phyloP scores from a whole-genome alignment of 2,797 vertebrate species.

The Mus spretus region DNA sequence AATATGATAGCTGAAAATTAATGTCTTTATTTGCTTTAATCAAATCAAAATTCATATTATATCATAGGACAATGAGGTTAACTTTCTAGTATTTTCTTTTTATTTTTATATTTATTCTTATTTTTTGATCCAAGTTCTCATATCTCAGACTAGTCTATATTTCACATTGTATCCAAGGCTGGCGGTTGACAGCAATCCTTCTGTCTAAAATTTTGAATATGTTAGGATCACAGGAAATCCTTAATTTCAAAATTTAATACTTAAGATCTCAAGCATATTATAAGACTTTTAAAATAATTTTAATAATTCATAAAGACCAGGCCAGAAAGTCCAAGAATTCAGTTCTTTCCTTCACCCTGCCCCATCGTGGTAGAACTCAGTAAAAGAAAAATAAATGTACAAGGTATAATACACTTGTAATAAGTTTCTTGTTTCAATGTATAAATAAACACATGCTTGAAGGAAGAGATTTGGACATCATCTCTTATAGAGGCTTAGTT shows the following conservation, averaged over 20 bases:
- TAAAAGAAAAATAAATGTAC: slow-evolving; percentile 41
- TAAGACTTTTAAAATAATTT: slow-evolving; percentile 2
- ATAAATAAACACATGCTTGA: slow-evolving; percentile 51
- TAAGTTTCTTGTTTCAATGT: slow-evolving; percentile 31
- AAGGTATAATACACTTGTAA: slow-evolving; percentile 22
- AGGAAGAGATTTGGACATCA: neutral
- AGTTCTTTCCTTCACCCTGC: neutral
- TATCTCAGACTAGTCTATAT: neutral
- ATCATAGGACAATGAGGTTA: neutral
- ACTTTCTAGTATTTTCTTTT: neutral
- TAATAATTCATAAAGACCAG: neutral
- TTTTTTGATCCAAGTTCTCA: neutral
- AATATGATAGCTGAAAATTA: neutral
- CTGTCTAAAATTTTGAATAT: neutral
- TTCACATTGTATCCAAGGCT: neutral
- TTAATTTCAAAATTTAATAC: slow-evolving; percentile 38
- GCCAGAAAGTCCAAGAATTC: neutral
- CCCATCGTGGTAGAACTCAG: neutral
- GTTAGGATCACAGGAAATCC: neutral
- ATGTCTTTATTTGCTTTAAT: neutral
- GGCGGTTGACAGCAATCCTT: neutral
- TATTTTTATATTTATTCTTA: neutral
- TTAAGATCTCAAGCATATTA: slow-evolving; percentile 14
- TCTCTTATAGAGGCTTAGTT: slow-evolving; percentile 8
- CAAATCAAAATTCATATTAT: neutral